phyloP scores from a whole-genome alignment of 2,113 vertebrate genomes.

The Lonchura striata region DNA sequence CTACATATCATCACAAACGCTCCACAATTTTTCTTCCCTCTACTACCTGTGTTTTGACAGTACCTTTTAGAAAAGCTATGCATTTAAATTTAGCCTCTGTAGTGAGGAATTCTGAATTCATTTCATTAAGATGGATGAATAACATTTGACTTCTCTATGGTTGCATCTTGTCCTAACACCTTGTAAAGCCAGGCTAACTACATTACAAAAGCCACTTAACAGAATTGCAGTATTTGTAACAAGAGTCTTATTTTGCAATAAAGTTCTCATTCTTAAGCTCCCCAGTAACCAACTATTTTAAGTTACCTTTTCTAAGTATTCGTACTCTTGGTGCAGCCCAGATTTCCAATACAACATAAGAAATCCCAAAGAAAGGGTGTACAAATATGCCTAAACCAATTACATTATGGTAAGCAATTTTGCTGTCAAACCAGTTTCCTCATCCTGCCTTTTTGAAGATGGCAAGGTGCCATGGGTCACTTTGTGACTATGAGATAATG shows the following conservation, averaged over 20 bases:
- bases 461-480: not conserved
- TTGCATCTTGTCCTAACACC: not conserved
- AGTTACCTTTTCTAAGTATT: not conserved
- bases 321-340: not conserved
- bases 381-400: not conserved
- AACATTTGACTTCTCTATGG: not conserved
- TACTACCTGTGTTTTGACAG: not conserved
- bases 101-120: not conserved
- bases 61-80: not conserved
- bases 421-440: not conserved
- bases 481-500: not conserved
- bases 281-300: not conserved
- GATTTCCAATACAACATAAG: not conserved
- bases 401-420: not conserved
- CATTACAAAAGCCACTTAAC: not conserved
- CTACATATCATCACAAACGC: accelerated
- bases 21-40: not conserved
- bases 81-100: not conserved
- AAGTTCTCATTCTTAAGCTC: not conserved
- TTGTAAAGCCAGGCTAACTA: not conserved
- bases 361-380: not conserved
- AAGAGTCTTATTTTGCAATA: not conserved
- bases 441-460: not conserved
- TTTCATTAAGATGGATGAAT: not conserved
- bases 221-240: not conserved